Evolutionary conservation across 2,888 invertebrate genomes (phyloP), one percentile per base, ranked within the genome.

Genomic region (Amiota mariae): DNA sequence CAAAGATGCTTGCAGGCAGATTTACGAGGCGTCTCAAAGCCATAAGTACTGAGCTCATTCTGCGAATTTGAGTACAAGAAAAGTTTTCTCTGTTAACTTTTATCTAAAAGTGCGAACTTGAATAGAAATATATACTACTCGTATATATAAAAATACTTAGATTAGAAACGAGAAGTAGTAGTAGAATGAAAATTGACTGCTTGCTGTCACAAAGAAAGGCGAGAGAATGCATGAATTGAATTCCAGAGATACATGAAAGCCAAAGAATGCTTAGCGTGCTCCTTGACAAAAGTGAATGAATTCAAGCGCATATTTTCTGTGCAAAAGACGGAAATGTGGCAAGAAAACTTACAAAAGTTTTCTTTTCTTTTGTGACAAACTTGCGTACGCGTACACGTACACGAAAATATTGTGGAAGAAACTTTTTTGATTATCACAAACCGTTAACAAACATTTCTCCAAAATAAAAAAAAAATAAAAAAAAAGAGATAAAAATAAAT

Each of bases 41-140:
- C 97, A 90, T 97, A 98, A n/a, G 97, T 97, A 88, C 96, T 95
- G 81, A 97, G 97, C 85, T 97, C 97, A 89, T 96, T 96, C 96
- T 96, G 89, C 76, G 75, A 79, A 83, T 79, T 80, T 82, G 85
- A 83, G 83, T 82, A 82, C 76, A 77, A 79, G 82, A 67, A 78
- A 36, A 36, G 36, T 36, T 36, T 36, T 36, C 36, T 36, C 0
- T 36, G 36, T 36, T 36, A 36, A 36, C 36, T 36, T 36, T 48
- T 46, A 46, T 48, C 64, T 12, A 72, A 63, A 72, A 70, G 73
- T 47, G 46, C 46, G 10, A 18, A 59, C 12, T 54, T n/a, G 61
- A 61, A 61, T 61, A 18, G 54, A 54, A n/a, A n/a, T n/a, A 54
- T 4, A n/a, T n/a, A 51, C 1, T 13, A 51, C 3, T 24, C 51